Evolutionary conservation across 2,888 invertebrate genomes (phyloP).

Genomic region (Alloscopus bannaensis): DNA sequence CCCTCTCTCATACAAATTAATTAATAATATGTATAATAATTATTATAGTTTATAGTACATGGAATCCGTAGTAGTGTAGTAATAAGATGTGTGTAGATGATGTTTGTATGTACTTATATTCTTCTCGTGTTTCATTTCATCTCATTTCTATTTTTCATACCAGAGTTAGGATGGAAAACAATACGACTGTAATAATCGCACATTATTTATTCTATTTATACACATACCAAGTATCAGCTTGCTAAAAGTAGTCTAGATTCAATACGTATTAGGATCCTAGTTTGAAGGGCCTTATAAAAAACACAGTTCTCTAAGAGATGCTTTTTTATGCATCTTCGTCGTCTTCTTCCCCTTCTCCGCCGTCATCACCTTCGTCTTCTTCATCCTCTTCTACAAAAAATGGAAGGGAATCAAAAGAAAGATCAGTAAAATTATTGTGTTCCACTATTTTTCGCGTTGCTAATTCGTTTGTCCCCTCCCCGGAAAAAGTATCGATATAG

Average conservation of each 20-base stretch:
- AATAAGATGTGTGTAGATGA: conserved; percentile 49
- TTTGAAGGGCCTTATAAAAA: conserved; percentile 68
- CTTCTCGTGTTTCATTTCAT: conserved; percentile 40
- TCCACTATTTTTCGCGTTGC: no score
- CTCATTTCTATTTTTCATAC: conserved; percentile 21
- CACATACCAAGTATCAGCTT: conserved; percentile 65
- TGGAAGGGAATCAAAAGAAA: conserved; percentile 57
- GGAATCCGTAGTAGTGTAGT: conserved; percentile 63
- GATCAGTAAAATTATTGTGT: conserved; percentile 57
- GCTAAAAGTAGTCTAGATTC: conserved; percentile 66
- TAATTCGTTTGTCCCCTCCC: no score
- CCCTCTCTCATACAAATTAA: conserved; percentile 53
- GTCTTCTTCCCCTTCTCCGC: conserved; percentile 81
- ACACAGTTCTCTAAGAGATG: conserved; percentile 68
- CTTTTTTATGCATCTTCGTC: conserved; percentile 78
- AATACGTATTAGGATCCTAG: conserved; percentile 66
- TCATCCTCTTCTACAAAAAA: conserved; percentile 76
- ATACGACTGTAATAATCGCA: conserved; percentile 65
- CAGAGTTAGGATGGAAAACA: conserved; percentile 65
- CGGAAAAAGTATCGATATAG: no score
- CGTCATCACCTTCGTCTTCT: conserved; percentile 81
- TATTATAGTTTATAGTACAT: conserved; percentile 63
- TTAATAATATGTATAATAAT: conserved; percentile 51
- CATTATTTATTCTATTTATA: conserved; percentile 57
- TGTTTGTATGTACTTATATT: conserved; percentile 52